phyloP scores from a whole-genome alignment of 2,113 vertebrate genomes.

The Pipra filicauda region DNA sequence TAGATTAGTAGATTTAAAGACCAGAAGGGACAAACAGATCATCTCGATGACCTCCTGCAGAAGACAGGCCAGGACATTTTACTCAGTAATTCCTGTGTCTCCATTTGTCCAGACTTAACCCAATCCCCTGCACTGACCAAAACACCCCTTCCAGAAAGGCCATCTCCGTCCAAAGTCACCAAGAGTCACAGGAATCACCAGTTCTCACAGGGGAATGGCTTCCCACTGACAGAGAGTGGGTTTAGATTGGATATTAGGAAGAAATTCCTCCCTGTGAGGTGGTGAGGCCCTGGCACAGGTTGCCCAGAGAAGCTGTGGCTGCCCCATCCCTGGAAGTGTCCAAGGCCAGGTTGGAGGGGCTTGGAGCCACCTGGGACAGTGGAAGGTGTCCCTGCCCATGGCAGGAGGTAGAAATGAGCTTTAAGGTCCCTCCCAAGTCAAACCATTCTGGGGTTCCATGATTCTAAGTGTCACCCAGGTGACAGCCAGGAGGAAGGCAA shows the following conservation, averaged over 20 bases:
- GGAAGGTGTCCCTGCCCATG: background rate
- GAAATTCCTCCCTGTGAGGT: background rate
- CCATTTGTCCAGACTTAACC: constrained; percentile 27
- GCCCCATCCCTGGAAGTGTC: background rate
- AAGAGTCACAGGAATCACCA: accelerated
- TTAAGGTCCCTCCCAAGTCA: background rate
- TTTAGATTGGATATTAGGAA: background rate
- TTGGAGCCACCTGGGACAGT: accelerated
- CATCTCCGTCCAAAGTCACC: background rate
- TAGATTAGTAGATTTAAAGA: constrained; percentile 61
- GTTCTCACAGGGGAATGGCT: background rate
- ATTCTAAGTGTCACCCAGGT: background rate
- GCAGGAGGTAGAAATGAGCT: background rate
- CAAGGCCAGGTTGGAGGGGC: background rate
- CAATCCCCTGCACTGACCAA: background rate
- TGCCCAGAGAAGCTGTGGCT: background rate
- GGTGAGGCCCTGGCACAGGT: accelerated
- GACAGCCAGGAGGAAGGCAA: background rate
- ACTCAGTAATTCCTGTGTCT: constrained; percentile 32
- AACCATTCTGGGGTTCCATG: too few species aligned
- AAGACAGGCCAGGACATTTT: constrained; percentile 34
- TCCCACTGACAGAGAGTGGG: background rate
- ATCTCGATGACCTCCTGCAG: constrained; percentile 41
- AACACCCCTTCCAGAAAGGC: background rate
- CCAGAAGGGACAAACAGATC: constrained; percentile 55